Evolutionary conservation across 2,113 vertebrate genomes (phyloP).

Genomic region (Eupsittula cactorum): DNA sequence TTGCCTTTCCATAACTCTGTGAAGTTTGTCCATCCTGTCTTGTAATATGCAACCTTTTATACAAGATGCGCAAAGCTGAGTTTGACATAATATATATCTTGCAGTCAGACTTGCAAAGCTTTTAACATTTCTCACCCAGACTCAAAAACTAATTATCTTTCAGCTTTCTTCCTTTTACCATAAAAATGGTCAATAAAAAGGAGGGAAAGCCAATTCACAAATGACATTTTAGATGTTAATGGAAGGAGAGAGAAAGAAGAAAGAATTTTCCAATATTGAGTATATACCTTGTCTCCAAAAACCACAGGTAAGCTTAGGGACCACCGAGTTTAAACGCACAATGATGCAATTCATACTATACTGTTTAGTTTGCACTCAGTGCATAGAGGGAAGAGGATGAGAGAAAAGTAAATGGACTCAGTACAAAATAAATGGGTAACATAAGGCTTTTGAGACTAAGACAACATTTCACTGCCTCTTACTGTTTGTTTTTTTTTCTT

Average conservation of each 20-base stretch:
- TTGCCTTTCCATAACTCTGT: background rate
- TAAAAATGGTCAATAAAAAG: slow-evolving; percentile 21
- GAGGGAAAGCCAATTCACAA: background rate
- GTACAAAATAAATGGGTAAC: slow-evolving; percentile 37
- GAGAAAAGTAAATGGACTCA: slow-evolving; percentile 25
- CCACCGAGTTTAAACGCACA: background rate
- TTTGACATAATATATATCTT: slow-evolving; percentile 39
- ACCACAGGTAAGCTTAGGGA: background rate
- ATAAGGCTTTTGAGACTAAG: slow-evolving; percentile 44
- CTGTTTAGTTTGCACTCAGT: slow-evolving; percentile 23
- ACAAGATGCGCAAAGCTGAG: slow-evolving; percentile 15
- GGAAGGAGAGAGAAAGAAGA: background rate
- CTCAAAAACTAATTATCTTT: slow-evolving; percentile 47
- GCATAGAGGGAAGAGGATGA: background rate
- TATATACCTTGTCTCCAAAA: background rate
- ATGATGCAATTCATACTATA: background rate
- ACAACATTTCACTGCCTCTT: slow-evolving; percentile 37
- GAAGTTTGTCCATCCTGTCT: background rate
- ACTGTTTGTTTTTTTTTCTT: slow-evolving; percentile 30
- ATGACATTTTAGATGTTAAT: slow-evolving; percentile 12
- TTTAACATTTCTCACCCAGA: slow-evolving; percentile 41
- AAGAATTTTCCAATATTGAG: background rate
- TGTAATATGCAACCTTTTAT: background rate
- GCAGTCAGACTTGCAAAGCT: slow-evolving; percentile 33
- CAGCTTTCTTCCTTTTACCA: slow-evolving; percentile 21